Evolutionary conservation across 2,797 vertebrate species (phyloP).

Genomic region (Melanotaenia nigrans): DNA sequence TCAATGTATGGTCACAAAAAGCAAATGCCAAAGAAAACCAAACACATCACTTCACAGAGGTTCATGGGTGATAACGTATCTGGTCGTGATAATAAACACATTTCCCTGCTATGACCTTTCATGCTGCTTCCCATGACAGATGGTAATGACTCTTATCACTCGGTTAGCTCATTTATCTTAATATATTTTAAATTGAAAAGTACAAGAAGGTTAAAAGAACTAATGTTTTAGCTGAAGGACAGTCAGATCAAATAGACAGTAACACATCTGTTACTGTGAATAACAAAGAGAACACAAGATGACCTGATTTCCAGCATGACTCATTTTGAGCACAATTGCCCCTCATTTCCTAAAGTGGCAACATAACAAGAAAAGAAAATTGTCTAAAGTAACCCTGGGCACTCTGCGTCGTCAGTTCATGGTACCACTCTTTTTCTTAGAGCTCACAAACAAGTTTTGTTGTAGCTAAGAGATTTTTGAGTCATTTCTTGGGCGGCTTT

Average conservation of each 20-base stretch:
- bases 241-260: slow-evolving; percentile 1
- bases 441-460: background rate
- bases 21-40: slow-evolving; percentile 56
- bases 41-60: slow-evolving; percentile 39
- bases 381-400: background rate
- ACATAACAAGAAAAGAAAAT: background rate
- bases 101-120: slow-evolving; percentile 56
- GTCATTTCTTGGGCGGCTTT: background rate
- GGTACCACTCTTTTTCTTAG: background rate
- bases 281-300: background rate
- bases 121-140: slow-evolving; percentile 42
- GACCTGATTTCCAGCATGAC: background rate
- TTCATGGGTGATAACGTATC: slow-evolving; percentile 51
- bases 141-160: slow-evolving; percentile 55
- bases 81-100: slow-evolving; percentile 70
- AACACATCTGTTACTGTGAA: background rate
- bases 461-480: background rate
- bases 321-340: background rate
- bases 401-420: background rate
- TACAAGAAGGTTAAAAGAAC: slow-evolving; percentile 11
- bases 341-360: background rate
- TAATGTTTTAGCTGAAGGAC: slow-evolving; percentile 29
- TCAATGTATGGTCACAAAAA: slow-evolving; percentile 28
- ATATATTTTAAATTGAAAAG: slow-evolving; percentile 26
- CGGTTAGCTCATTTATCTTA: slow-evolving; percentile 47